Base-by-base conservation (phyloP, 2,113 vertebrate species). In the Zosterops borbonicus region DNA sequence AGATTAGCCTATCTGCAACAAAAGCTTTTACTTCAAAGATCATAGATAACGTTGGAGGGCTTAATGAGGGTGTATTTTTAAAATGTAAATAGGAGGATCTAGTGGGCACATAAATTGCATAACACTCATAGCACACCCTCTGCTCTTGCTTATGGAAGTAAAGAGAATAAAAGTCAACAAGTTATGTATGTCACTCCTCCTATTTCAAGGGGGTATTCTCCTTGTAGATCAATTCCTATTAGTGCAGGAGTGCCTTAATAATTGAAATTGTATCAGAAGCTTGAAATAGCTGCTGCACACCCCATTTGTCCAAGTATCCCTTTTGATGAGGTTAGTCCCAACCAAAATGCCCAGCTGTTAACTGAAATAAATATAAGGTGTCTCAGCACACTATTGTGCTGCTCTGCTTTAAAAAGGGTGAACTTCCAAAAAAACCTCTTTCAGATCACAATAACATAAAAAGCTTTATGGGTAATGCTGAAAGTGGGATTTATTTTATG, bases 11-110 rank as follows among this genome's bases (percentile, higher is more conserved):
- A 90, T 96, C 93, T 79, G 65, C 74, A 89, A 76, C 69, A 41
- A 89, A 77, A 86, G 87, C 92, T 64, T 90, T 95, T 92, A 80
- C 91, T 96, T 96, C 94, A 95, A 95, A 94, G 91, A 90, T 69
- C 23, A 5, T 1, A 92, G 92, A 96, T 95, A 95, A 58, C 6
- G 1, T 3, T 52, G 82, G 69, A 92, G 79, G 53, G 47, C 87
- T 90, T 95, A 92, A 94, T 49, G 79, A 83, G 85, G 16, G 49
- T 18, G 1, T 83, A 64, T 88, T 92, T 92, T 65, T 10, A 46
- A 93, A 87, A 92, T 31, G 65, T 94, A 96, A 97, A 96, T 95
- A 94, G 58, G 75, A 79, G 76, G 70, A 85, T 69, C 49, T 69
- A 69, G 55, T 33, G 73, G 78, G 29, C 60, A 76, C 79, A 69